A percentile compares a stretch with the other conserved stretches of the same genome.
Evolutionary conservation across 2,113 vertebrate species (phyloP).

Genomic region (Xiphophorus maculatus): DNA sequence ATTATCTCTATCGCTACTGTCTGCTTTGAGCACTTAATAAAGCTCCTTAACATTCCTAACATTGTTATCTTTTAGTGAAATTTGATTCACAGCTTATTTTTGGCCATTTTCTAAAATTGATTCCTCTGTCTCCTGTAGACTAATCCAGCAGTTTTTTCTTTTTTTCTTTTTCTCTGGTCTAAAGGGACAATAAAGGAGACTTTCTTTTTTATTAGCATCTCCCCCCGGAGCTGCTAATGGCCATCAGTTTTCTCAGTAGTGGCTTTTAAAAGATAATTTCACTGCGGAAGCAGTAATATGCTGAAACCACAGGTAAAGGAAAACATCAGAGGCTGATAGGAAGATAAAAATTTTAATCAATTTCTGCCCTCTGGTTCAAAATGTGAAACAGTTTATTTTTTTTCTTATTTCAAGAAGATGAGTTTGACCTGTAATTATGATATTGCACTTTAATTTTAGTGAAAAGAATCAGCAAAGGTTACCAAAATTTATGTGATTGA

Average conservation of each 20-base stretch:
- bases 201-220: slow-evolving; percentile 13
- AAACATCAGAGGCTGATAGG: too few relatives aligned
- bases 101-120: too few relatives aligned
- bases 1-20: too few relatives aligned
- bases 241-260: neutral
- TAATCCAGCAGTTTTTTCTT: neutral
- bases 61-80: too few relatives aligned
- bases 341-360: too few relatives aligned
- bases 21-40: too few relatives aligned
- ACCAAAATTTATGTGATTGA: neutral
- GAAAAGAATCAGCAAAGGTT: neutral
- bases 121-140: neutral
- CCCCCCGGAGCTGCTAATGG: slow-evolving; percentile 5
- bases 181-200: neutral
- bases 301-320: too few relatives aligned
- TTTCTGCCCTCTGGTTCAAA: neutral
- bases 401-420: neutral
- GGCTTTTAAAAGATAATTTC: slow-evolving; percentile 13
- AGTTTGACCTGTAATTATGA: neutral
- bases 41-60: too few relatives aligned
- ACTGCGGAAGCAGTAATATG: neutral
- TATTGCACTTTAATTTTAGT: neutral
- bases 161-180: neutral
- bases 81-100: too few relatives aligned
- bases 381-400: neutral